Evolutionary conservation across 2,113 vertebrate genomes (phyloP).

Genomic region (Apodemus speciosus): DNA sequence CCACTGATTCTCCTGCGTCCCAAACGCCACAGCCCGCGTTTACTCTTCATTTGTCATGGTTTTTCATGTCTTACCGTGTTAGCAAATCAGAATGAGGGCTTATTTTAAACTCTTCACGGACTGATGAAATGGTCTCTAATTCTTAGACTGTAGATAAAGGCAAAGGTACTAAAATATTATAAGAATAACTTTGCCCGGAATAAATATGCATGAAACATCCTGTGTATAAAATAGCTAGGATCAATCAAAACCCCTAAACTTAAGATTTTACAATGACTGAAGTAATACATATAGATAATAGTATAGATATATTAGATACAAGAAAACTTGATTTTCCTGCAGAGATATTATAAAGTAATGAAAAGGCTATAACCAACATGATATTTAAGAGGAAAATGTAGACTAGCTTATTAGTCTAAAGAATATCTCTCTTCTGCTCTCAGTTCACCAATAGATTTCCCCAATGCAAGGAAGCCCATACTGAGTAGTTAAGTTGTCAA

Average conservation of each 20-base stretch:
- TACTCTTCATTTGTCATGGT: not conserved
- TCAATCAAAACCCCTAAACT: conserved; percentile 1
- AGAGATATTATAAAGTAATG: not conserved
- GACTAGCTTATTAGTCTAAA: not conserved
- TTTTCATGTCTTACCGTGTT: conserved; percentile 24
- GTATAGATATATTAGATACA: not conserved
- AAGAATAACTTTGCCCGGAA: conserved; percentile 9
- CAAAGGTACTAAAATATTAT: conserved; percentile 26
- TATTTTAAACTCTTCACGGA: conserved; percentile 3
- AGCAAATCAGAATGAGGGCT: conserved; percentile 34
- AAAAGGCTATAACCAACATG: not conserved
- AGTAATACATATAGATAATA: not conserved
- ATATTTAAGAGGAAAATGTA: conserved; percentile 1
- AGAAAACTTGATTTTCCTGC: not conserved
- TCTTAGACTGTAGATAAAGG: not conserved
- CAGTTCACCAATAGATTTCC: not conserved
- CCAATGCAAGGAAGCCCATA: not conserved
- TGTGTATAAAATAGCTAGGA: not conserved
- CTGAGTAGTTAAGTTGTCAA: not conserved
- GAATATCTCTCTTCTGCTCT: not conserved
- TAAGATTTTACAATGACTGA: conserved; percentile 42
- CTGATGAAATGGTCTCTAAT: not conserved
- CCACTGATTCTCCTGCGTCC: conserved; percentile 39
- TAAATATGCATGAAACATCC: conserved; percentile 10
- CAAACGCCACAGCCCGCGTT: not conserved